Conservation (phyloP, 2,797 vertebrate species). For the Knipowitschia caucasica region DNA sequence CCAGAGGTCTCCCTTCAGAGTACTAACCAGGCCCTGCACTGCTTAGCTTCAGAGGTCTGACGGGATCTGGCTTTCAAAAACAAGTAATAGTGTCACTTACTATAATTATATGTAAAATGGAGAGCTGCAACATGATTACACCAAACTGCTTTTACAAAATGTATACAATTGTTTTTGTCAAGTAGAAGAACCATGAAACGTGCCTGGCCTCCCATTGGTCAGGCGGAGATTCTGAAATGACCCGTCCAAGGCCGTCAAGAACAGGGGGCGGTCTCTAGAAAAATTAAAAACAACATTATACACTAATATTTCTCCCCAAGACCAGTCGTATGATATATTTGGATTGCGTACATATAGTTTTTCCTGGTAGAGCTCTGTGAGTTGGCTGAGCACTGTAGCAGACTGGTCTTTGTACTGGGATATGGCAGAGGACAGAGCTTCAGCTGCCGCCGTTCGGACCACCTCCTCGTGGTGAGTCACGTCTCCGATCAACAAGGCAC, state of each 20-base stretch:
- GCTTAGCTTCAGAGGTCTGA: too few relatives aligned
- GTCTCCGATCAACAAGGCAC: conserved; percentile 88
- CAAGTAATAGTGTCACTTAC: too few relatives aligned
- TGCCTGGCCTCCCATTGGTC: conserved; percentile 99
- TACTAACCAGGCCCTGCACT: too few relatives aligned
- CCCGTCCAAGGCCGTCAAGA: conserved; percentile 91
- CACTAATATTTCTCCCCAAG: not conserved
- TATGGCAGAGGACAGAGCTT: conserved; percentile 88
- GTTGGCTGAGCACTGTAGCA: conserved; percentile 82
- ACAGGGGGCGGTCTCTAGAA: conserved; percentile 91
- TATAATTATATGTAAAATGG: too few relatives aligned
- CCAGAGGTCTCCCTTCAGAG: too few relatives aligned
- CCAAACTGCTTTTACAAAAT: too few relatives aligned
- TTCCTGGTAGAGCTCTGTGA: conserved; percentile 94
- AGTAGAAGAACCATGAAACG: not conserved
- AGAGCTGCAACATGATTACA: too few relatives aligned
- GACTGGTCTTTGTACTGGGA: conserved; percentile 87
- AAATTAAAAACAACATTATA: conserved; percentile 6
- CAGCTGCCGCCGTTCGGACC: conserved; percentile 86
- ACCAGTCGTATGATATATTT: not conserved
- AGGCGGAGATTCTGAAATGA: conserved; percentile 94
- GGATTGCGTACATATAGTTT: conserved; percentile 89
- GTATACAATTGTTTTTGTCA: too few relatives aligned
- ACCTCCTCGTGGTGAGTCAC: conserved; percentile 92
- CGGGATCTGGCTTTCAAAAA: too few relatives aligned